Base-by-base conservation (phyloP, 2,113 vertebrate genomes). In the Pseudois nayaur region DNA sequence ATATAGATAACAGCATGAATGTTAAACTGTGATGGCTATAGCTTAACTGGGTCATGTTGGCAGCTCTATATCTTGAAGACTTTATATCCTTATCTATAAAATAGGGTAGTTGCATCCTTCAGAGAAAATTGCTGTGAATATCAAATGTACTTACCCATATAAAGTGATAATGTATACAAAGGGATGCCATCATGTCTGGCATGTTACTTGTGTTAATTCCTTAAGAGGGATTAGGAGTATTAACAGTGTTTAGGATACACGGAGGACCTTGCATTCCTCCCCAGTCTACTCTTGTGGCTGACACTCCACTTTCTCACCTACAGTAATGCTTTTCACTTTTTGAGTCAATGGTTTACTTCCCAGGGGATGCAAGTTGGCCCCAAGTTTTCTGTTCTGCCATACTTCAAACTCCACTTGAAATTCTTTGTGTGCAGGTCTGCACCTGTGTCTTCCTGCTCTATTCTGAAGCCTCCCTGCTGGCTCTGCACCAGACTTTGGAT, bases 1-100 rank as follows among this genome's bases (percentile, higher is more conserved):
- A 3, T 9, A 4, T 16, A 43, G 11, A 36, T 6, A 45, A 48
- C 5, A 40, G 4, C 2, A 3, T 10, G 8, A 11, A 3, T 62
- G 60, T 74, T 85, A 29, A 71, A 60, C 3, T 67, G 33, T 36
- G 5, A n/a, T 36, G 33, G 5, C 8, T 48, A n/a, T 3, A 52
- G 23, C 5, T 23, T 62, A 64, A 5, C 14, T 57, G 10, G 23
- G 12, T 87, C 74, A 57, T 3, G 19, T 67, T 31, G 52, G 29
- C 33, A 40, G 33, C 23, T 48, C 40, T 52, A 29, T 8, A 9
- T 88, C 43, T 23, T n/a, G 50, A 76, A 76, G 57, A 23, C 29
- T 96, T 45, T 60, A 86, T 31, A 43, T 85, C 1, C 19, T 83
- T 36, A 48, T 83, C 52, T 8, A 14, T 60, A 74, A 90, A 86